Evolutionary conservation across 1,140 invertebrate species (phyloP).

Genomic region (Drosophila trapezifrons): DNA sequence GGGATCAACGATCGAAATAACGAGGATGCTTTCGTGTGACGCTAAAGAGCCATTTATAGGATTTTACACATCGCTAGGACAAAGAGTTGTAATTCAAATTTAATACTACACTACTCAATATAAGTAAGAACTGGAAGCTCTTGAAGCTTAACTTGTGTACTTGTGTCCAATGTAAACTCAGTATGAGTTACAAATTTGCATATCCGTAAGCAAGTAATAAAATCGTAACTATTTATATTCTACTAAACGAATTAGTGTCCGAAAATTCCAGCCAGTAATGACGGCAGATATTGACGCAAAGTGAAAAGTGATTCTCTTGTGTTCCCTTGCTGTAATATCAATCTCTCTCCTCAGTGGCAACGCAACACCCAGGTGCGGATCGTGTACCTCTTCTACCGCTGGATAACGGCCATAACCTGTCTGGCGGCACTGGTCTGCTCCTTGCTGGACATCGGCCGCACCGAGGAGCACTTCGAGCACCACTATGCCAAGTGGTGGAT

Average conservation of each 20-base stretch:
- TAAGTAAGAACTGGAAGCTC: too few relatives aligned
- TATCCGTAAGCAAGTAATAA: background rate
- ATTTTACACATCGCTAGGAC: background rate
- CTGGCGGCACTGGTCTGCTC: constrained; percentile 85
- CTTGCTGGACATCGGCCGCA: constrained; percentile 85
- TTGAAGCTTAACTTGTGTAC: too few relatives aligned
- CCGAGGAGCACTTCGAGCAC: constrained; percentile 81
- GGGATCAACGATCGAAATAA: background rate
- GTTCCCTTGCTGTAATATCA: background rate
- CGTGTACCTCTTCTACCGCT: constrained; percentile 86
- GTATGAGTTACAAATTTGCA: background rate
- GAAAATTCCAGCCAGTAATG: too few relatives aligned
- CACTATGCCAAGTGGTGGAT: constrained; percentile 87
- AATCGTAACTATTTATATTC: too few relatives aligned
- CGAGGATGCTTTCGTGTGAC: background rate
- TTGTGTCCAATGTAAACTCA: too few relatives aligned
- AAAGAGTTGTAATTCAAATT: background rate
- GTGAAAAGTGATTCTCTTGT: constrained; percentile 3
- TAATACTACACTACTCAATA: background rate
- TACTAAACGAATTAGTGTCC: background rate
- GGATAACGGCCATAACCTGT: constrained; percentile 85
- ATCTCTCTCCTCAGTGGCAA: constrained; percentile 83
- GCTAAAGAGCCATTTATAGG: constrained; percentile 6
- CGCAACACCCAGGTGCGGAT: constrained; percentile 83
- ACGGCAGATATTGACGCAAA: background rate